Evolutionary conservation across 2,113 vertebrate genomes (phyloP).

Genomic region (Hemiprocne comata): DNA sequence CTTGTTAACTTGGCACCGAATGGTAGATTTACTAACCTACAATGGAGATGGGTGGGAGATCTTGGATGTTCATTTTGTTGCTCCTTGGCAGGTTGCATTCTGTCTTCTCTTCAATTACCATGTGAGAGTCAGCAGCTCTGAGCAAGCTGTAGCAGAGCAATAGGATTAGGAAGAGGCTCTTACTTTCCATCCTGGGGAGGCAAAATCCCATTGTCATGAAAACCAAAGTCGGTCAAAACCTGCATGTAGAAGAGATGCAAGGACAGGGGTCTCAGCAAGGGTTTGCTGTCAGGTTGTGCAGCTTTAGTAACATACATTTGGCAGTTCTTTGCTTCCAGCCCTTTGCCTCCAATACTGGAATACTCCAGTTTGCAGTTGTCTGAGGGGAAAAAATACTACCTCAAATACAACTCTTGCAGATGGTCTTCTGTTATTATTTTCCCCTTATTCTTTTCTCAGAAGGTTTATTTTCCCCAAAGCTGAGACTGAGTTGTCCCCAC

Average conservation of each 20-base stretch:
- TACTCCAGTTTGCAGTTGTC: too few relatives aligned
- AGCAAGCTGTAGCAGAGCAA: constrained; percentile 68
- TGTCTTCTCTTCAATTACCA: constrained; percentile 67
- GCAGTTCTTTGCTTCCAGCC: not conserved
- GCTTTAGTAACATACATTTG: not conserved
- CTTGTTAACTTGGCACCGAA: accelerated
- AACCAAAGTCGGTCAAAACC: not conserved
- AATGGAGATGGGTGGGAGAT: constrained; percentile 75
- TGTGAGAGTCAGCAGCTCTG: constrained; percentile 38
- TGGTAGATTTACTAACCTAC: constrained; percentile 68
- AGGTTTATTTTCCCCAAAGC: not conserved
- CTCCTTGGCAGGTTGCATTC: constrained; percentile 36
- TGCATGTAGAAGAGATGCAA: not conserved
- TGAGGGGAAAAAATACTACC: not conserved
- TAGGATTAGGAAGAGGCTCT: constrained; percentile 60
- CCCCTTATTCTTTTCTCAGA: not conserved
- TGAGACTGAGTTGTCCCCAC: not conserved
- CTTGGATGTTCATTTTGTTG: constrained; percentile 52
- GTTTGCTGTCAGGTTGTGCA: not conserved
- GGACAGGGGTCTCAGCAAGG: not conserved
- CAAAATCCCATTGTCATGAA: not conserved
- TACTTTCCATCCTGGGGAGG: constrained; percentile 54
- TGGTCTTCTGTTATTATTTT: not conserved
- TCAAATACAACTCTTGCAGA: not conserved
- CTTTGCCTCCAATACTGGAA: not conserved